These are phyloP conservation scores for Tupaia tana DNA, from an alignment of 2,113 vertebrate species.

Conservation along the genomic window DNA sequence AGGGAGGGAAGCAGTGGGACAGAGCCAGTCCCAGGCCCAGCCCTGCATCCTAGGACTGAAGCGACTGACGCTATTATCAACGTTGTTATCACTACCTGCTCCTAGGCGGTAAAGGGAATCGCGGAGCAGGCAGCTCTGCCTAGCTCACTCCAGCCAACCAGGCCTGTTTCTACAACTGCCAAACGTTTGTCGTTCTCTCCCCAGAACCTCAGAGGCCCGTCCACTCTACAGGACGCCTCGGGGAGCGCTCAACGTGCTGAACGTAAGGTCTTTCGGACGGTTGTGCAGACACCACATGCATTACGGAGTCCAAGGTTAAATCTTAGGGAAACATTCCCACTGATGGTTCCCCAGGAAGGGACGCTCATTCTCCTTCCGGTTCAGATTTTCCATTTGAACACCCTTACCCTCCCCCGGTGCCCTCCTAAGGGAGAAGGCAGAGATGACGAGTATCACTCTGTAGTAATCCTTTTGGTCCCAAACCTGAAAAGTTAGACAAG, in stretches of 20 bases:
- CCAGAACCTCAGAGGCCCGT: not conserved
- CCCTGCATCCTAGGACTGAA: accelerated
- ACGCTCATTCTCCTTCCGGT: constrained; percentile 36
- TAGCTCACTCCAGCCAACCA: not conserved
- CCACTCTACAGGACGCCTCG: not conserved
- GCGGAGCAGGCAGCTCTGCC: not conserved
- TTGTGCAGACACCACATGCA: constrained; percentile 12
- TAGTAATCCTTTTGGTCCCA: not conserved
- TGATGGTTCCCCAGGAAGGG: not conserved
- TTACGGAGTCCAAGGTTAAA: not conserved
- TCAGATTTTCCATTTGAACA: constrained; percentile 40
- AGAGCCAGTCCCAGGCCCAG: not conserved
- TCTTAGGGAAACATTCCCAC: not conserved
- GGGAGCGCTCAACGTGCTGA: not conserved
- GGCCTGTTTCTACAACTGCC: too few relatives aligned
- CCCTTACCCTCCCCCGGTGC: not conserved
- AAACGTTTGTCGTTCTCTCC: not conserved
- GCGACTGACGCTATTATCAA: not conserved
- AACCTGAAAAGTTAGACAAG: not conserved
- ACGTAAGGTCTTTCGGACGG: not conserved
- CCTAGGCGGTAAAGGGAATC: not conserved
- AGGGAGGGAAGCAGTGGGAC: accelerated
- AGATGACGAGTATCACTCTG: not conserved
- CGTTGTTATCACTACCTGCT: not conserved
- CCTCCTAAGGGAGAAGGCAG: constrained; percentile 10